Evolutionary conservation across 2,113 vertebrate species (phyloP), one percentile per base, ranked within the genome.

Genomic region (Engystomops pustulosus): DNA sequence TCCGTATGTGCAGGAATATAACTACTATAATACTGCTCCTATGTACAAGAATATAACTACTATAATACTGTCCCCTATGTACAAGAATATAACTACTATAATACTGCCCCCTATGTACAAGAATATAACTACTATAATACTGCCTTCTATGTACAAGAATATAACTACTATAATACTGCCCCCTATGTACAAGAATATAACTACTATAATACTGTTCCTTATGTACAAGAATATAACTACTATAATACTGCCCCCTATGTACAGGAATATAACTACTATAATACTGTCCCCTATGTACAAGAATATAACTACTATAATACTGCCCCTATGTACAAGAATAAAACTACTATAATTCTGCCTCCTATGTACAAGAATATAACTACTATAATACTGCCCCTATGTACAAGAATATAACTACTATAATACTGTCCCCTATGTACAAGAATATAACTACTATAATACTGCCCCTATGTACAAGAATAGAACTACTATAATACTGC

Each of bases 11-110:
- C 47, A 53, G n/a, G 51, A 53, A 53, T n/a, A 53, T 53, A 53
- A 20, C 51, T n/a, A 53, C 51, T 53, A 53, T 53, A 53, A 53
- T 53, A 53, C 20, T 20, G 4, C 20, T 53, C 51, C 20, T 53
- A 53, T 53, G 51, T 58, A 58, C 53, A 58, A 58, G 53, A 58
- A 25, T 58, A 58, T 58, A 58, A 58, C 53, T 23, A 58, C 6
- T 11, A 2, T 23, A 58, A 58, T 58, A 58, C n/a, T 23, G 53
- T 10, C n/a, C 53, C 49, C 49, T 25, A 58, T 58, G 8, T 10
- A 58, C n/a, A 58, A 58, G n/a, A 25, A 9, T 11, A 58, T 58
- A 58, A 58, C 53, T 2, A 58, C 53, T 58, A 58, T 58, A 58
- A 58, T 58, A 58, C 53, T 58, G n/a, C 53, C n/a, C 3, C 53